These are phyloP conservation scores for Drosophila athabasca DNA, from an alignment of 1,140 invertebrate species.

Conservation along the genomic window DNA sequence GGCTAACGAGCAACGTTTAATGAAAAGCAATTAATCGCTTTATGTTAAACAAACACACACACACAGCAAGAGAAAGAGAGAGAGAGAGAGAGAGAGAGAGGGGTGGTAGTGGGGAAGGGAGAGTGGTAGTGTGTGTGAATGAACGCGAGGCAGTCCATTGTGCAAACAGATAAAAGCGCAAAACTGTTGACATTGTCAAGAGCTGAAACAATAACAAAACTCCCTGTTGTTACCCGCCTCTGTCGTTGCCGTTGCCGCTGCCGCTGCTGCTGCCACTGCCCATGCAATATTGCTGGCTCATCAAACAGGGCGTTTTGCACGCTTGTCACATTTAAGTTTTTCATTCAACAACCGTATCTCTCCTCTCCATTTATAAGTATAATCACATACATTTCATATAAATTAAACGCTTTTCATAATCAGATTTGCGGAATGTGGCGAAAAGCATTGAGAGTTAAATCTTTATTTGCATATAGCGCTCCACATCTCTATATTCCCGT, in stretches of 20 bases:
- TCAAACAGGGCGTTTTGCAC: constrained; percentile 42
- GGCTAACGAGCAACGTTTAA: constrained; percentile 45
- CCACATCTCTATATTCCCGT: neutral
- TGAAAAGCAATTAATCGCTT: constrained; percentile 82
- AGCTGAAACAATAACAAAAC: constrained; percentile 68
- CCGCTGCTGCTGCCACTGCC: neutral
- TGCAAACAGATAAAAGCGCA: constrained; percentile 78
- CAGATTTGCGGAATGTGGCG: constrained; percentile 27
- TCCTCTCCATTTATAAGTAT: neutral
- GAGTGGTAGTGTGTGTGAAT: neutral
- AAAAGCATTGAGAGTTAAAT: constrained; percentile 40
- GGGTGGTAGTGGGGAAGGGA: neutral
- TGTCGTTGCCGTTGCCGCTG: neutral
- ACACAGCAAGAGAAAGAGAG: neutral
- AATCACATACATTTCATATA: constrained; percentile 34
- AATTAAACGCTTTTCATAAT: constrained; percentile 41
- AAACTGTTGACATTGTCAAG: constrained; percentile 76
- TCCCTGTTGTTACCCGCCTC: constrained; percentile 6
- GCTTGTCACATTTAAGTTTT: constrained; percentile 52
- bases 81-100: neutral
- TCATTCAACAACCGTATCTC: constrained; percentile 47
- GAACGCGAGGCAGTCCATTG: constrained; percentile 34
- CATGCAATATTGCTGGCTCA: constrained; percentile 20
- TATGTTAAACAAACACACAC: constrained; percentile 71
- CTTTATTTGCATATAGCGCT: constrained; percentile 15